These are phyloP conservation scores for Pholis gunnellus DNA, from an alignment of 2,113 vertebrate species.

Conservation along the genomic window DNA sequence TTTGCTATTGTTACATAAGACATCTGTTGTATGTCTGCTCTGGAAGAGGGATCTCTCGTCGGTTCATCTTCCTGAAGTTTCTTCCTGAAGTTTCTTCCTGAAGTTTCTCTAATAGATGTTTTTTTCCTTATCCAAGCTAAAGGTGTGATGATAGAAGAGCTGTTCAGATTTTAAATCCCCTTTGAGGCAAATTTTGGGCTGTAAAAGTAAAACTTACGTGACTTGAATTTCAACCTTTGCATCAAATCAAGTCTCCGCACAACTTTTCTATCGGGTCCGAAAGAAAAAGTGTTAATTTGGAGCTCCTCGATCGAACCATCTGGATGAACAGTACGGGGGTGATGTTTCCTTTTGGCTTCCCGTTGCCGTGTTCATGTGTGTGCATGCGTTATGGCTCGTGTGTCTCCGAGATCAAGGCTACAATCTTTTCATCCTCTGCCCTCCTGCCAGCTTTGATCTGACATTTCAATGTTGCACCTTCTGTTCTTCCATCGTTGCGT, in stretches of 20 bases:
- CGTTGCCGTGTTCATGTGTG: conserved; percentile 47
- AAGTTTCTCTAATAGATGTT: background rate
- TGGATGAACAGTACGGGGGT: conserved; percentile 52
- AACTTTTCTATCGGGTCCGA: background rate
- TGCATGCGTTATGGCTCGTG: conserved; percentile 49
- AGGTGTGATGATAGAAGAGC: too few species aligned
- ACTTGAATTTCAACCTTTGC: background rate
- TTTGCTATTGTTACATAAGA: background rate
- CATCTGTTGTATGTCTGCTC: background rate
- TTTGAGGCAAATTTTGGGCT: background rate
- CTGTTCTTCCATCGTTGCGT: conserved; percentile 60
- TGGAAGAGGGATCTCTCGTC: background rate
- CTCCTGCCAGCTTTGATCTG: conserved; percentile 73
- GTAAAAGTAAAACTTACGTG: background rate
- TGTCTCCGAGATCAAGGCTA: conserved; percentile 72
- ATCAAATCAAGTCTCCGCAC: background rate
- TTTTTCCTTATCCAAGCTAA: too few species aligned
- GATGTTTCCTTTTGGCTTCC: conserved; percentile 44
- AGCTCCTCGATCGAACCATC: conserved; percentile 45
- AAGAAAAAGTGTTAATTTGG: conserved; percentile 25
- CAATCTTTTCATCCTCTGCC: conserved; percentile 73
- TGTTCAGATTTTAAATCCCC: background rate
- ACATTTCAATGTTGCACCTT: conserved; percentile 70
- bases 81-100: background rate
- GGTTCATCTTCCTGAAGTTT: too few species aligned